phyloP scores from a whole-genome alignment of 1,140 invertebrate genomes.

The Lepidurus packardi region DNA sequence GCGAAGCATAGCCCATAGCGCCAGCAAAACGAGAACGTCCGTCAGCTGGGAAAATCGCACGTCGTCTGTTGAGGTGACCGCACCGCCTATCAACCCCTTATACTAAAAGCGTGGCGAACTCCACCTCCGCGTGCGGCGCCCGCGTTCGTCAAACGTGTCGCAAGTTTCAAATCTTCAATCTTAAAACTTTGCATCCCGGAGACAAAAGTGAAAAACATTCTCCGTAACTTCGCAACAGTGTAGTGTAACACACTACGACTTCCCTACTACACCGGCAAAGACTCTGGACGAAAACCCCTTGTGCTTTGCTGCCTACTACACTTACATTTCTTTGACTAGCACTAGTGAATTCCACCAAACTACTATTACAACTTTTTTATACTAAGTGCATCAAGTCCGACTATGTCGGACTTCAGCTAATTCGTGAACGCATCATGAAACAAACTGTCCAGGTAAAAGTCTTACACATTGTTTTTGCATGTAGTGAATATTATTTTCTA shows the following conservation, averaged over 20 bases:
- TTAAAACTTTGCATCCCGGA: slow-evolving; percentile 8
- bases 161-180: slow-evolving; percentile 22
- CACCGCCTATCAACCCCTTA: slow-evolving; percentile 17
- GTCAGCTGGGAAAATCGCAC: slow-evolving; percentile 20
- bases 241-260: background rate
- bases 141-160: slow-evolving; percentile 20
- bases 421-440: background rate
- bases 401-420: background rate
- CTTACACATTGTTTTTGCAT: background rate
- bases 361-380: background rate
- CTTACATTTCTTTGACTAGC: background rate
- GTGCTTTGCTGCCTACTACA: background rate
- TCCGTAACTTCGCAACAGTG: background rate
- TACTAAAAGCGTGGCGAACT: slow-evolving; percentile 21
- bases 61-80: slow-evolving; percentile 20
- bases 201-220: background rate
- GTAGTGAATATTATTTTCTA: background rate
- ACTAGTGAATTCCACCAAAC: background rate
- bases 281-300: background rate
- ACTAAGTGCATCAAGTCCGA: background rate
- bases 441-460: slow-evolving; percentile 2
- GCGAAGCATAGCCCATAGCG: slow-evolving; percentile 7
- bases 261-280: background rate
- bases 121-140: slow-evolving; percentile 19
- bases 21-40: slow-evolving; percentile 20